Evolutionary conservation across 2,888 invertebrate species (phyloP), one percentile per base, ranked within the genome.

Genomic region (Agriopis marginaria): DNA sequence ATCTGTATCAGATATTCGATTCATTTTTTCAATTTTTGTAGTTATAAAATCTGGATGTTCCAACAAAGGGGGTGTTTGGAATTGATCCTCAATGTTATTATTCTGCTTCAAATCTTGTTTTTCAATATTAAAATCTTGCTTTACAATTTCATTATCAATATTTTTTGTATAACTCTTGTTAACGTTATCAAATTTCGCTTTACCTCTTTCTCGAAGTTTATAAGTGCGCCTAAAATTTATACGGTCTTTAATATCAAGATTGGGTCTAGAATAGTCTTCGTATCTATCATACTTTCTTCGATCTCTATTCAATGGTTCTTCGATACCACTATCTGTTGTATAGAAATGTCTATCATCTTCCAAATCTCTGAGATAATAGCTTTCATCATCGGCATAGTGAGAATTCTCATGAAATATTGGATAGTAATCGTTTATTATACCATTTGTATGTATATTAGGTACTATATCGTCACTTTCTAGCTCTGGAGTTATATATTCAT

Each of bases 1-100:
- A 4, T 50, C 17, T 6, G 12, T 9, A 12, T 58, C 40, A 23
- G 44, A 23, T 14, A 44, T 50, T 4, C 17, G 6, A 14, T n/a
- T 8, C 0, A n/a, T 71, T 63, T 69, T 84, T 23, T 84, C 78
- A 0, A 92, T 77, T 77, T 85, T 83, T 63, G 80, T 84, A 1
- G 92, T 92, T 77, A 73, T 73, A 50, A 92, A 92, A 77, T 88
- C 89, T 6, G 90, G 89, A 47, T 75, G 72, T 74, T 88, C 87
- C 75, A 91, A 77, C 0, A 72, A 63, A 3, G 87, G 89, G 42
- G 91, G 89, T 3, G 81, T 79, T 47, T 75, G 77, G 63, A 86
- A 90, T 47, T 77, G 58, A 56, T 81, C 60, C 64, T 84, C 76
- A 79, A 77, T 12, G 71, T 66, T 54, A 64, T 75, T 60, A 64